A percentile compares a stretch with the other conserved stretches of the same genome.
Conservation (phyloP, 2,888 invertebrate species). For the Lacanobia oleracea region DNA sequence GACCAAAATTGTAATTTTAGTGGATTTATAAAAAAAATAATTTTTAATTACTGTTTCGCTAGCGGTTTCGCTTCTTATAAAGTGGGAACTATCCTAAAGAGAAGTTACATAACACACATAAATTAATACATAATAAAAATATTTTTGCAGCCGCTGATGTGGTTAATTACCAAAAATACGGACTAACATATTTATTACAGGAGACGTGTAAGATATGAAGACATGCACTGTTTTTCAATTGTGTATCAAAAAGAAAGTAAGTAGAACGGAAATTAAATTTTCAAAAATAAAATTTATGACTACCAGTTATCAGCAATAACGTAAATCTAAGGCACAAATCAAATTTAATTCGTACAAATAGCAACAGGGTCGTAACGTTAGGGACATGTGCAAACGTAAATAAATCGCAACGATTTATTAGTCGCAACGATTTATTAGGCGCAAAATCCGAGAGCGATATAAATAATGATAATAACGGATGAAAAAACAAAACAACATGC, state of each 20-base stretch:
- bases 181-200: too few species aligned
- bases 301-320: constrained; percentile 42
- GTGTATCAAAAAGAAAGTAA: not conserved
- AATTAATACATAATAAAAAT: too few species aligned
- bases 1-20: too few species aligned
- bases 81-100: too few species aligned
- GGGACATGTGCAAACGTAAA: constrained; percentile 73
- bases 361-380: constrained; percentile 62
- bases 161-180: too few species aligned
- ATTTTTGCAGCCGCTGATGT: too few species aligned
- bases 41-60: too few species aligned
- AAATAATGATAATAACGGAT: constrained; percentile 80
- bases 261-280: not conserved
- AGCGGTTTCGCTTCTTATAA: too few species aligned
- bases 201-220: too few species aligned
- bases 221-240: too few species aligned
- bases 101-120: too few species aligned
- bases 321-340: constrained; percentile 60
- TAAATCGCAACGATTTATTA: constrained; percentile 77
- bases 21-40: too few species aligned
- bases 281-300: constrained; percentile 1
- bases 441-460: constrained; percentile 71
- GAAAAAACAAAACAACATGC: constrained; percentile 74
- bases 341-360: constrained; percentile 67
- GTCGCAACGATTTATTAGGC: constrained; percentile 67